A percentile compares a stretch with the other conserved stretches of the same genome.
These are phyloP conservation scores for Drusus annulatus DNA, from an alignment of 1,140 invertebrate genomes.

Conservation along the genomic window DNA sequence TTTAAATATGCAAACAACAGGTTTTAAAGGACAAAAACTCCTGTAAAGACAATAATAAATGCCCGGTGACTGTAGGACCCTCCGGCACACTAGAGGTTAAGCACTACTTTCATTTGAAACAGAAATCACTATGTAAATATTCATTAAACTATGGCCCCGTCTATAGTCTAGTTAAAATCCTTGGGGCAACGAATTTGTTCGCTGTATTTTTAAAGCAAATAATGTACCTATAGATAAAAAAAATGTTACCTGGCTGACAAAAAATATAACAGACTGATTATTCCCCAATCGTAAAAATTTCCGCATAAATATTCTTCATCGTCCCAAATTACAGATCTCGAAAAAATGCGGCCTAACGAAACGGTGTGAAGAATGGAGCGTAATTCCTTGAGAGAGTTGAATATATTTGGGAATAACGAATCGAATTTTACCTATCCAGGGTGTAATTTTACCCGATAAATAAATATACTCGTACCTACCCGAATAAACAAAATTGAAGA, in stretches of 20 bases:
- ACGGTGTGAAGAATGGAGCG: slow-evolving; percentile 13
- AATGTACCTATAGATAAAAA: too few species aligned
- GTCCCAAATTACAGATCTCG: background rate
- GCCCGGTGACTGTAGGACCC: too few species aligned
- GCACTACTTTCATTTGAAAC: too few species aligned
- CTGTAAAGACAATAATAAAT: too few species aligned
- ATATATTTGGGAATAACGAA: slow-evolving; percentile 14
- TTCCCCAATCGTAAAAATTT: background rate
- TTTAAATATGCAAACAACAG: too few species aligned
- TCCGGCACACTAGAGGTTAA: too few species aligned
- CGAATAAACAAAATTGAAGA: slow-evolving; percentile 24
- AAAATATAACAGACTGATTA: background rate
- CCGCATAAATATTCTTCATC: background rate
- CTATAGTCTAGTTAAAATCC: too few species aligned
- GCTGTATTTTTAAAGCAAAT: too few species aligned
- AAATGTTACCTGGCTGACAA: background rate
- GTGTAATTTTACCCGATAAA: slow-evolving; percentile 33
- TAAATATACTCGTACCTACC: slow-evolving; percentile 25
- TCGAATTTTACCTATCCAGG: background rate
- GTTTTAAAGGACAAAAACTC: too few species aligned
- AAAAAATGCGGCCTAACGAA: slow-evolving; percentile 5
- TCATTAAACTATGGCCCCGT: too few species aligned
- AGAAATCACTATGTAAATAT: too few species aligned
- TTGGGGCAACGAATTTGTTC: too few species aligned
- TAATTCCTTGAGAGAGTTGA: slow-evolving; percentile 13